A percentile compares a stretch with the other conserved stretches of the same genome.
phyloP scores from a whole-genome alignment of 2,113 vertebrate genomes.

The Alaudala cheleensis region DNA sequence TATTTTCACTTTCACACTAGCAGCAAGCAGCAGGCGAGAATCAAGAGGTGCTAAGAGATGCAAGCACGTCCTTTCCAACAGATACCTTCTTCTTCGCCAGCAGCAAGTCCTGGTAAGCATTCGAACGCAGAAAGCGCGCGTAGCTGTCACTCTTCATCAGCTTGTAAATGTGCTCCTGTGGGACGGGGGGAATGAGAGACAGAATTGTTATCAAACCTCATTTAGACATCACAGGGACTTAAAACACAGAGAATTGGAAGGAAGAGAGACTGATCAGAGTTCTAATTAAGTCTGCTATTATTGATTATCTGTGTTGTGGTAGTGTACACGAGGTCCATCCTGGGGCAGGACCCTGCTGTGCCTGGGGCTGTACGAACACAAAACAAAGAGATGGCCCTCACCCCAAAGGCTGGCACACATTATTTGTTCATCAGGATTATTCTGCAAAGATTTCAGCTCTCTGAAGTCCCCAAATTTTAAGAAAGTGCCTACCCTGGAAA shows the following conservation, averaged over 20 bases:
- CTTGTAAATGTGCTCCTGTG: conserved; percentile 97
- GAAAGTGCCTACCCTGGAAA: background rate
- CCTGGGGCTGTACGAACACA: background rate
- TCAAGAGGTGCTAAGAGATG: conserved; percentile 70
- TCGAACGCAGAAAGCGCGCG: conserved; percentile 93
- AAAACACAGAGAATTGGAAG: background rate
- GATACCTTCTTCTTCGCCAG: conserved; percentile 94
- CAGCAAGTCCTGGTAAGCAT: conserved; percentile 93
- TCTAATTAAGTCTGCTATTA: conserved; percentile 53
- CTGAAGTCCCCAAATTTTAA: background rate
- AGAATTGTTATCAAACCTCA: conserved; percentile 39
- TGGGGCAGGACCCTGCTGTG: conserved; percentile 19
- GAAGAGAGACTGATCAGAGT: conserved; percentile 26
- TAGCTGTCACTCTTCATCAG: conserved; percentile 99
- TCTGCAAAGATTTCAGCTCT: background rate
- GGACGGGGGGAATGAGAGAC: conserved; percentile 8
- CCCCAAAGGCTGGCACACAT: background rate
- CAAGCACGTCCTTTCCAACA: conserved; percentile 73
- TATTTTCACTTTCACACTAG: conserved; percentile 69
- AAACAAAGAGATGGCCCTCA: background rate
- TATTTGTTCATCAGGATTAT: background rate
- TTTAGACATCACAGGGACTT: conserved; percentile 38
- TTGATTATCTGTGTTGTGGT: conserved; percentile 32
- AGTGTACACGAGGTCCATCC: background rate
- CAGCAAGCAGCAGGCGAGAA: conserved; percentile 78